phyloP scores from a whole-genome alignment of 2,888 invertebrate genomes.

The Helicoverpa assulta region DNA sequence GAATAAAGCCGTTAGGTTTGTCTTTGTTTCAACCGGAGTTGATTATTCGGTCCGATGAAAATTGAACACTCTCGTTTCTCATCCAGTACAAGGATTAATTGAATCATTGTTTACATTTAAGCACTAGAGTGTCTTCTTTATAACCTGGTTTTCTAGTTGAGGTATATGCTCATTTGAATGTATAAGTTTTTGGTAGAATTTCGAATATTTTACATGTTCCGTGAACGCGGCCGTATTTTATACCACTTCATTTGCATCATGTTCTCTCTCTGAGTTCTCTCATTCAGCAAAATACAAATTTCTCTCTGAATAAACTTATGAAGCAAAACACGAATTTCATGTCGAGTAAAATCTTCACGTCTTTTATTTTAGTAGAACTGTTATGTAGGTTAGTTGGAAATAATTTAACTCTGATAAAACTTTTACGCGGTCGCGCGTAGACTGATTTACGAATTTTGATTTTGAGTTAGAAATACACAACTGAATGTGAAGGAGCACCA shows the following conservation, averaged over 20 bases:
- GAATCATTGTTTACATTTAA: slow-evolving; percentile 12
- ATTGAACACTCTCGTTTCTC: slow-evolving; percentile 24
- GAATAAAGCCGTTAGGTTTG: slow-evolving; percentile 14
- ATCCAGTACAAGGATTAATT: slow-evolving; percentile 31
- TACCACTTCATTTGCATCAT: slow-evolving; percentile 44
- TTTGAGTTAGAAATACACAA: no score
- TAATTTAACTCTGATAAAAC: slow-evolving; percentile 4
- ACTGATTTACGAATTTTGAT: no score
- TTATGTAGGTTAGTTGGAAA: slow-evolving; percentile 13
- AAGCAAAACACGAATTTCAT: slow-evolving; percentile 22
- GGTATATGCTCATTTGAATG: no score
- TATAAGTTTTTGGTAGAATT: slow-evolving; percentile 3
- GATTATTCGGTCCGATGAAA: slow-evolving; percentile 39
- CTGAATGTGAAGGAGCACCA: no score
- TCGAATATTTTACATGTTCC: slow-evolving; percentile 17
- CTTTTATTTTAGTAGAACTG: slow-evolving; percentile 33
- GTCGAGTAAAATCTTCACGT: slow-evolving; percentile 28
- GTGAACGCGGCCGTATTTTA: slow-evolving; percentile 17
- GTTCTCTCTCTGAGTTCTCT: slow-evolving; percentile 16
- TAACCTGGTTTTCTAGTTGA: neutral
- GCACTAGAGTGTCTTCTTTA: no score
- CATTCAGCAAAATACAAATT: slow-evolving; percentile 36
- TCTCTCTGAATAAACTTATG: slow-evolving; percentile 17
- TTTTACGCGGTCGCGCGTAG: no score
- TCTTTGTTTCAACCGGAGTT: slow-evolving; percentile 34